These are phyloP conservation scores for Bombus sibiricus DNA, from an alignment of 1,140 invertebrate species.

Conservation along the genomic window DNA sequence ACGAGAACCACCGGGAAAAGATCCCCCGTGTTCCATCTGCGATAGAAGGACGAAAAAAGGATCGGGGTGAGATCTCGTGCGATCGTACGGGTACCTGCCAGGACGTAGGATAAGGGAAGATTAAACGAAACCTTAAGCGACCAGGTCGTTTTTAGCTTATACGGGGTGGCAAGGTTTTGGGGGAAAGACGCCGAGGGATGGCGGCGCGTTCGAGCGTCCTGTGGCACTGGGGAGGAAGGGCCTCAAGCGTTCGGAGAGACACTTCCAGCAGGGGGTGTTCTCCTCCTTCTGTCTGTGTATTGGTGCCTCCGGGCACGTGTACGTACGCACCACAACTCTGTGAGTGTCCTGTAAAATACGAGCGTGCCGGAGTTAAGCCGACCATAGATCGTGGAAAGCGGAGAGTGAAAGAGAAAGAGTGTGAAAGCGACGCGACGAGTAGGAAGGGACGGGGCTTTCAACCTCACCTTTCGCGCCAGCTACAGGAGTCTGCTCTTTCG, in stretches of 20 bases:
- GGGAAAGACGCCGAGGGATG: background rate
- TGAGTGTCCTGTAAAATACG: slow-evolving; percentile 68
- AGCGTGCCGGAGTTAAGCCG: slow-evolving; percentile 71
- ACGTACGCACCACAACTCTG: background rate
- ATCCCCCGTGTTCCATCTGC: slow-evolving; percentile 15
- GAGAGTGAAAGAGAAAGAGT: slow-evolving; percentile 58
- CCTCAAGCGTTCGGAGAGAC: slow-evolving; percentile 38
- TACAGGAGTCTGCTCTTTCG: slow-evolving; percentile 72
- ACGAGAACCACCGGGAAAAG: slow-evolving; percentile 15
- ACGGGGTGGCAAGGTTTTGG: slow-evolving; percentile 46
- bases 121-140: slow-evolving; percentile 71
- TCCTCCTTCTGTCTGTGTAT: background rate
- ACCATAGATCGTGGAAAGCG: slow-evolving; percentile 71
- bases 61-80: slow-evolving; percentile 47
- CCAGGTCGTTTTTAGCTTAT: slow-evolving; percentile 67
- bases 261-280: slow-evolving; percentile 17
- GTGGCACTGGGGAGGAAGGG: background rate
- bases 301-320: background rate
- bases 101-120: slow-evolving; percentile 66
- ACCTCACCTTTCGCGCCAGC: slow-evolving; percentile 58
- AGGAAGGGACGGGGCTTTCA: slow-evolving; percentile 28
- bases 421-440: background rate
- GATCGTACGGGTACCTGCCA: slow-evolving; percentile 62
- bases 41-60: slow-evolving; percentile 34
- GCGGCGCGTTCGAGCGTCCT: slow-evolving; percentile 18